These are phyloP conservation scores for Typhlomys cinereus DNA, from an alignment of 2,113 vertebrate species.

Conservation along the genomic window DNA sequence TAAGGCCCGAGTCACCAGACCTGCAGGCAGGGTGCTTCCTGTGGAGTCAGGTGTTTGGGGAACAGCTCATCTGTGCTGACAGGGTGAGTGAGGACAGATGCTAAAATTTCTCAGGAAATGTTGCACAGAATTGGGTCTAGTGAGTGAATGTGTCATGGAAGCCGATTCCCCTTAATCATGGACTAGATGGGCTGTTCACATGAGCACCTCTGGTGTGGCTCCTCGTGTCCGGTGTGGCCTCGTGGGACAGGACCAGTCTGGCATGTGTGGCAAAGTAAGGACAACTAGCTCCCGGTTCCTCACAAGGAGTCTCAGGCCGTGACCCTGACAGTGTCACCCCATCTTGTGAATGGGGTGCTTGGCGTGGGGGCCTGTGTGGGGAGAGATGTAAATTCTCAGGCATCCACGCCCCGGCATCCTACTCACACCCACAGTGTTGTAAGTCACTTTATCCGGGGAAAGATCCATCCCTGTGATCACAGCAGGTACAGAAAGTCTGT, in stretches of 20 bases:
- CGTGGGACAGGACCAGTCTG: not conserved
- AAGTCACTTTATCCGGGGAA: not conserved
- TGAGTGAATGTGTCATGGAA: not conserved
- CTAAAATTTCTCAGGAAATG: not conserved
- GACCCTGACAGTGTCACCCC: no score
- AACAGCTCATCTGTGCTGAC: not conserved
- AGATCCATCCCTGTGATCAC: not conserved
- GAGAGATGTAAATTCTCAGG: not conserved
- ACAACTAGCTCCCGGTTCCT: no score
- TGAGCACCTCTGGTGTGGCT: not conserved
- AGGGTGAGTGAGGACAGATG: not conserved
- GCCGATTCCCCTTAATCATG: not conserved
- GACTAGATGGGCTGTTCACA: not conserved
- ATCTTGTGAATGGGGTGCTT: rapidly evolving
- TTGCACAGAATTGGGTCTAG: not conserved
- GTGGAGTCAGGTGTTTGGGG: not conserved
- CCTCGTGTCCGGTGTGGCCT: not conserved
- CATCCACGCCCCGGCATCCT: not conserved
- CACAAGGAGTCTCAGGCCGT: not conserved
- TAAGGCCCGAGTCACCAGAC: no score
- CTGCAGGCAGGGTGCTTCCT: not conserved
- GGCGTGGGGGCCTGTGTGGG: not conserved
- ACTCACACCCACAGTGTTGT: no score
- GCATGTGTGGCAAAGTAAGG: not conserved
- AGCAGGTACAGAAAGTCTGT: not conserved